Conservation (phyloP, 2,113 vertebrate genomes). For the Salminus brasiliensis region DNA sequence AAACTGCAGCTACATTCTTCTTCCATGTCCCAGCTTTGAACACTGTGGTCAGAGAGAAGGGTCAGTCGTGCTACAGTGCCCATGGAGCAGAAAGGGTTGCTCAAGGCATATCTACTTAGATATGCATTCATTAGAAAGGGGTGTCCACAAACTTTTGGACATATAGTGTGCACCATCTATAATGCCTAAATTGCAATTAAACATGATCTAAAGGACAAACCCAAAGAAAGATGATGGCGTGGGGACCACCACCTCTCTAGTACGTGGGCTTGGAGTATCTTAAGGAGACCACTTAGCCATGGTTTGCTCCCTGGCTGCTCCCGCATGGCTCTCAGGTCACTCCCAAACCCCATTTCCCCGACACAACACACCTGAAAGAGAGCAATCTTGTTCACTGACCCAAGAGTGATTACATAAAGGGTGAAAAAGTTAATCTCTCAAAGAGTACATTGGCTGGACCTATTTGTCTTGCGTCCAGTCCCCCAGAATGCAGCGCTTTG, state of each 20-base stretch:
- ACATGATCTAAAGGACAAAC: too few relatives aligned
- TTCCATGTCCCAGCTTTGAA: too few relatives aligned
- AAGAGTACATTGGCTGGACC: not conserved
- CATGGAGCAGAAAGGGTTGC: too few relatives aligned
- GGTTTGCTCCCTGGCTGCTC: not conserved
- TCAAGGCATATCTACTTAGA: too few relatives aligned
- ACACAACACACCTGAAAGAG: not conserved
- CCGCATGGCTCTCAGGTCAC: not conserved
- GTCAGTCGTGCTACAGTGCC: too few relatives aligned
- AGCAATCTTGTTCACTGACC: conserved; percentile 7
- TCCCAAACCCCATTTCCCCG: not conserved
- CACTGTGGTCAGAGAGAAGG: too few relatives aligned
- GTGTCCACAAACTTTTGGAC: too few relatives aligned
- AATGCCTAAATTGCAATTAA: too few relatives aligned
- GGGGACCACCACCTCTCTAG: not conserved
- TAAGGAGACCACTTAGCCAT: not conserved
- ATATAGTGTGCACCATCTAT: too few relatives aligned
- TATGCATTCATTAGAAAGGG: too few relatives aligned
- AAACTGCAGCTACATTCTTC: too few relatives aligned
- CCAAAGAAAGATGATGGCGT: too few relatives aligned
- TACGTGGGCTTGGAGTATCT: not conserved
- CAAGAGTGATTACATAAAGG: conserved; percentile 3
- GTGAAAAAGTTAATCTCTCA: conserved; percentile 14
- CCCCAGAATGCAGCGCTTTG: not conserved
- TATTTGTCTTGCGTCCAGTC: conserved; percentile 16